Evolutionary conservation across 2,888 invertebrate genomes (phyloP), one percentile per base, ranked within the genome.

Genomic region (Hetaerina titia): DNA sequence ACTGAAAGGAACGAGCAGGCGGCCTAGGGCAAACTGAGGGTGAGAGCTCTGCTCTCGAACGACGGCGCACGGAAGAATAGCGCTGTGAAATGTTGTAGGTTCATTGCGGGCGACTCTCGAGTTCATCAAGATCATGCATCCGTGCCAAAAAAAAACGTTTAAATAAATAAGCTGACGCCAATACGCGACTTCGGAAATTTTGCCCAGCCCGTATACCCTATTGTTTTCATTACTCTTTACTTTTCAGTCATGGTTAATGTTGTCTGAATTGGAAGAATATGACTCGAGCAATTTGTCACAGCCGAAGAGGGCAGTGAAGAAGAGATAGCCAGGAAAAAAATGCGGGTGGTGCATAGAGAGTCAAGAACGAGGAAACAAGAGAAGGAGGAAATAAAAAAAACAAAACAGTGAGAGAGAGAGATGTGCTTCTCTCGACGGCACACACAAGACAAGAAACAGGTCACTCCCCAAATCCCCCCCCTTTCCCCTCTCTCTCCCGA

Each of bases 361-460:
- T 13, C 1, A 81, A 81, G 8, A 11, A 81, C 31, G 81, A 81
- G 81, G 81, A 31, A 58, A 57, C 6, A 57, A 58, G 22, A 22
- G 17, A 22, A n/a, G n/a, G 11, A 89, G 56, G 4, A 58, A 8
- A 17, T 17, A 19, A 88, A 15, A 22, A 57, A n/a, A 56, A 89
- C 25, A 88, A 56, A 89, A 89, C 22, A 19, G 22, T 45, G 58
- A 2, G 57, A 56, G 89, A 56, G 22, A 58, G 7, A 45, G 56
- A 22, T 19, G n/a, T 56, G 17, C 57, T 31, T 17, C 58, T 56
- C 31, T 58, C 89, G 89, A 13, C 22, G 19, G n/a, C 89, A 58
- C 57, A 89, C 89, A 58, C 89, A 58, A 58, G 45, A 57, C 56
- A 89, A 89, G 58, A 58, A 58, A 58, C 22, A 56, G 89, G 89